Percentiles rank a stretch among this genome's conserved stretches.
phyloP scores from a whole-genome alignment of 2,797 vertebrate genomes.

The Threskiornis aethiopicus region DNA sequence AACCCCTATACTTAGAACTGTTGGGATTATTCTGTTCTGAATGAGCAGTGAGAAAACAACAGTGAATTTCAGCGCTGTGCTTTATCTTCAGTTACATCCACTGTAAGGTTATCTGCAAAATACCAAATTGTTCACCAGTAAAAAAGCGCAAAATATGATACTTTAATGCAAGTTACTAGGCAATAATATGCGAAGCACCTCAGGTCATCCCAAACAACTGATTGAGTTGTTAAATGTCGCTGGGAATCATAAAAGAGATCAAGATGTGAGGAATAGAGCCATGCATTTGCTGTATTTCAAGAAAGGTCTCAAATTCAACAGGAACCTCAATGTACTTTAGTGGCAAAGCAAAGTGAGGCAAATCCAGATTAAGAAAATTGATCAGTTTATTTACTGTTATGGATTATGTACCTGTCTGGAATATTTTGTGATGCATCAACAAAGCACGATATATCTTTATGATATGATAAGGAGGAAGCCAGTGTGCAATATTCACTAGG shows the following conservation, averaged over 20 bases:
- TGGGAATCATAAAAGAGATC: not conserved
- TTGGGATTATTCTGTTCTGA: not conserved
- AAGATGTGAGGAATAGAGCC: not conserved
- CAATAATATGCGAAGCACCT: not conserved
- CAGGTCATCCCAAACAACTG: not conserved
- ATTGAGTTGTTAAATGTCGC: not conserved
- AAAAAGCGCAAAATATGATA: not conserved
- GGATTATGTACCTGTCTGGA: not conserved
- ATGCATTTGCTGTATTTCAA: not conserved
- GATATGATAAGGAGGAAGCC: not conserved
- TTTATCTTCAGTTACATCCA: not conserved
- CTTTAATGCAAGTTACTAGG: not conserved
- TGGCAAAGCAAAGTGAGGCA: not conserved
- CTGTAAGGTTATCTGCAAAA: not conserved
- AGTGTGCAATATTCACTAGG: not conserved
- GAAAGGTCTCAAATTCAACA: not conserved
- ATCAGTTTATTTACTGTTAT: not conserved
- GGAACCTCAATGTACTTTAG: not conserved
- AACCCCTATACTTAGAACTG: not conserved
- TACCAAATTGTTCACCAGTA: not conserved
- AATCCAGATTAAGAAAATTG: not conserved
- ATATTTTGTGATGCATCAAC: not conserved
- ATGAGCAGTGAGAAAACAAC: not conserved
- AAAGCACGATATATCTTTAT: not conserved
- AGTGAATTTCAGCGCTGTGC: not conserved